Evolutionary conservation across 2,797 vertebrate species (phyloP).

Genomic region (Pempheris klunzingeri): DNA sequence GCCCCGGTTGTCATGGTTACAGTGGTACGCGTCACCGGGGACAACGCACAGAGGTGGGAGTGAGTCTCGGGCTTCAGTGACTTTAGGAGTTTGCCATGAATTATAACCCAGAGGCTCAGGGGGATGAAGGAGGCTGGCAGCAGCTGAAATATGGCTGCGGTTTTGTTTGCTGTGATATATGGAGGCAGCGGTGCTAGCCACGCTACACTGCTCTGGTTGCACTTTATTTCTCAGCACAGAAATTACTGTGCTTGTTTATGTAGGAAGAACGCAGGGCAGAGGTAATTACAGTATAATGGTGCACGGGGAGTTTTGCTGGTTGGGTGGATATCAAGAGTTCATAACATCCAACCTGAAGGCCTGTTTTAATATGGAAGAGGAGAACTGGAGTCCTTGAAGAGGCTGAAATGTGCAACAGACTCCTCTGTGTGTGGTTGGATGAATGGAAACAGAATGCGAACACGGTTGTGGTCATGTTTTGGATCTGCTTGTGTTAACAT

Average conservation of each 20-base stretch:
- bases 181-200: constrained; percentile 53
- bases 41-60: constrained; percentile 47
- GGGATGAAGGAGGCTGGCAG: constrained; percentile 63
- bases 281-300: constrained; percentile 79
- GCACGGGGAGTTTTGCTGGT: constrained; percentile 54
- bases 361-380: constrained; percentile 49
- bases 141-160: constrained; percentile 75
- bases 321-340: constrained; percentile 62
- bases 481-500: constrained; percentile 13
- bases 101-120: constrained; percentile 68
- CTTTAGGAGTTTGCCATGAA: constrained; percentile 70
- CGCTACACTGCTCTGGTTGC: constrained; percentile 66
- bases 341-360: constrained; percentile 54
- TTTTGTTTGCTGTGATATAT: constrained; percentile 79
- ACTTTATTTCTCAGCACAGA: constrained; percentile 75
- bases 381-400: constrained; percentile 15
- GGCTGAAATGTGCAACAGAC: constrained; percentile 25
- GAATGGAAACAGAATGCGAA: neutral
- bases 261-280: constrained; percentile 61
- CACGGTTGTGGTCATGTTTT: constrained; percentile 4
- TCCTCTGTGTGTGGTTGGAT: constrained; percentile 7
- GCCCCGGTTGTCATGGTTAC: constrained; percentile 70
- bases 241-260: constrained; percentile 78
- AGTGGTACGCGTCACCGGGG: constrained; percentile 58
- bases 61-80: constrained; percentile 53